Evolutionary conservation across 2,113 vertebrate species (phyloP), one percentile per base, ranked within the genome.

Genomic region (Sceloporus tristichus): DNA sequence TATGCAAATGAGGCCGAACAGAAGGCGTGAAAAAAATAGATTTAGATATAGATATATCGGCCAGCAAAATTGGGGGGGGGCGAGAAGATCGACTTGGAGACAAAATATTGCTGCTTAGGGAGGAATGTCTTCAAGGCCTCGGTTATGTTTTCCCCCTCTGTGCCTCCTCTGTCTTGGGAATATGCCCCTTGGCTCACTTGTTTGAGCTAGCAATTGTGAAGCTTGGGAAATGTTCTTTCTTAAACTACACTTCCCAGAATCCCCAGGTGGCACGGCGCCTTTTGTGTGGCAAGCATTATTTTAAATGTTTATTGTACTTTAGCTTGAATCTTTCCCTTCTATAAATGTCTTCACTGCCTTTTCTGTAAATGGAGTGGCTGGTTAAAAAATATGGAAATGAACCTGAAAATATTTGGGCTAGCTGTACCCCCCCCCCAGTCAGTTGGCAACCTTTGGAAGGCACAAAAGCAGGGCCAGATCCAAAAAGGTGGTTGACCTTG

Each of bases 1-100:
- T 97, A 97, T 97, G 97, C 96, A 97, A 98, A 97, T 97, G 96
- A 97, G 97, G 93, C 92, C 94, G 95, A 93, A 95, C 95, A 95
- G 95, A 25, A 95, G 79, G 95, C 96, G 91, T n/a, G 74, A 87
- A 90, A 94, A 93, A 96, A 94, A 65, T 29, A 48, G 48, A 48
- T 48, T 48, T 48, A 48, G 48, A 48, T 48, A 48, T 48, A 48
- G 48, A 48, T 48, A 48, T 48, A 48, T 62, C 29, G 11, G 16
- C 74, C 74, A 75, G 16, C 3, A 10, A 2, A 38, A 40, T 3
- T 4, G 4, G 19, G 19, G 25, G 93, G 94, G 91, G 95, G 94
- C 88, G 85, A 92, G 94, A 90, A 91, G 90, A 92, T 82, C 83
- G 93, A 93, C 94, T 93, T 87, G 89, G 91, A 74, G 14, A 90